Percentiles rank a stretch among this genome's conserved stretches.
phyloP scores from a whole-genome alignment of 2,113 vertebrate species.

The Ptilorrhoa leucosticta region DNA sequence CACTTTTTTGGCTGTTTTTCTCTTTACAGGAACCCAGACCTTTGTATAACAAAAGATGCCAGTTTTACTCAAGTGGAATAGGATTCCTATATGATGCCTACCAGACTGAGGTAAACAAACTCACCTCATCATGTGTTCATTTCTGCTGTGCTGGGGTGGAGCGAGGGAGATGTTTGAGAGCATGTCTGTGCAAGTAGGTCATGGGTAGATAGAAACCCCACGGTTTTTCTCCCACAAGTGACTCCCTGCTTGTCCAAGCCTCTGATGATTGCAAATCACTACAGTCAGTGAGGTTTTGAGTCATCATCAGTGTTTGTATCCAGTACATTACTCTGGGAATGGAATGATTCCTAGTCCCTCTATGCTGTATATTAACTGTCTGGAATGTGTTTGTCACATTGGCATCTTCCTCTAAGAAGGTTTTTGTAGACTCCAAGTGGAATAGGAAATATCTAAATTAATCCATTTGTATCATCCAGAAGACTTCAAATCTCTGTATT shows the following conservation, averaged over 20 bases:
- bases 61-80: conserved; percentile 80
- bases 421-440: background rate
- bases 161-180: background rate
- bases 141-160: background rate
- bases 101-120: conserved; percentile 82
- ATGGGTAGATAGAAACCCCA: background rate
- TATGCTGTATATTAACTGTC: background rate
- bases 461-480: background rate
- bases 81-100: conserved; percentile 83
- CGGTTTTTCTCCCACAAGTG: background rate
- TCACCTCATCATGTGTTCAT: background rate
- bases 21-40: conserved; percentile 83
- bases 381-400: background rate
- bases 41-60: conserved; percentile 81
- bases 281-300: background rate
- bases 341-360: background rate
- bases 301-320: background rate
- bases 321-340: background rate
- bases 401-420: background rate
- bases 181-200: background rate
- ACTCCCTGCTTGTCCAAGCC: background rate
- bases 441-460: background rate
- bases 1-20: background rate
- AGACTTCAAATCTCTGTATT: background rate
- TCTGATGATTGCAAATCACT: background rate